Conservation (phyloP, 2,888 invertebrate species). For the Ennomos fuscantarius region DNA sequence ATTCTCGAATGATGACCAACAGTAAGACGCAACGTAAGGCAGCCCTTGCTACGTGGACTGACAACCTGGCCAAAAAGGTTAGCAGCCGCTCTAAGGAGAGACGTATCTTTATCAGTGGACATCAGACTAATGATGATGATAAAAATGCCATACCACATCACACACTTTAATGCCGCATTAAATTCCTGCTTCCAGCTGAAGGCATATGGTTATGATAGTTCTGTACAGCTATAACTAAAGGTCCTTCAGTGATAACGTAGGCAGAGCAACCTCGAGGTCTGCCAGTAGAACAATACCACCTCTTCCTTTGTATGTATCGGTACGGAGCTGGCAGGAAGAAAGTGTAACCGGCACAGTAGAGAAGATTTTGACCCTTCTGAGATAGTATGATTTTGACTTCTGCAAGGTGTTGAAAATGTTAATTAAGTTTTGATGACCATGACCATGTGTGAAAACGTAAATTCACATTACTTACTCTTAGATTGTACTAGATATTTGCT, state of each 20-base stretch:
- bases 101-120: no score
- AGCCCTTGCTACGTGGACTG: no score
- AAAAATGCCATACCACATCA: no score
- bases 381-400: slow-evolving; percentile 31
- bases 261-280: slow-evolving; percentile 45
- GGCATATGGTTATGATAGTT: slow-evolving; percentile 33
- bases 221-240: slow-evolving; percentile 16
- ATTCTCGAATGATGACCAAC: no score
- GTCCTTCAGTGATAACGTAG: slow-evolving; percentile 28
- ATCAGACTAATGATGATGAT: no score
- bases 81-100: no score
- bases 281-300: slow-evolving; percentile 48
- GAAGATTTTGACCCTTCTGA: slow-evolving; percentile 39
- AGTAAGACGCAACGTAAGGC: no score
- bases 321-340: slow-evolving; percentile 39
- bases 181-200: not conserved
- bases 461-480: no score
- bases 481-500: no score
- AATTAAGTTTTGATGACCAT: not conserved
- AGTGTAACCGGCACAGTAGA: slow-evolving; percentile 37
- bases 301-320: slow-evolving; percentile 15
- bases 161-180: no score
- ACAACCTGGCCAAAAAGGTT: no score
- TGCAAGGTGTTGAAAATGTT: slow-evolving; percentile 10
- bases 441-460: no score